Evolutionary conservation across 2,113 vertebrate genomes (phyloP).

Genomic region (Porphyrio hochstetteri): DNA sequence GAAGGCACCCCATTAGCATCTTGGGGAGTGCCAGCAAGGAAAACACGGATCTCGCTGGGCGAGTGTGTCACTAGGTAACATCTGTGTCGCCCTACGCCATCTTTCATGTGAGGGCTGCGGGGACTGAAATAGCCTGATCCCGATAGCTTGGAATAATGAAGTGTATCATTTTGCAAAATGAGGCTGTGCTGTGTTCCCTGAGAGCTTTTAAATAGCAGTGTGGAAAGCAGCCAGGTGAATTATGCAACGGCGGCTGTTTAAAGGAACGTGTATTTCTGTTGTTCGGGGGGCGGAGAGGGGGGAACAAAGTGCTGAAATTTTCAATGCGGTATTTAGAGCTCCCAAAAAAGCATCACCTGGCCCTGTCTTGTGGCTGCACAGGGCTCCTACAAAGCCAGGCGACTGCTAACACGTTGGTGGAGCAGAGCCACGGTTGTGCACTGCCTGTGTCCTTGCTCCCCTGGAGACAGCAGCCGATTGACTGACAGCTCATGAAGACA

Average conservation of each 20-base stretch:
- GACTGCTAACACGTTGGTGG: not conserved
- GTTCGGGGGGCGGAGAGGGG: fast-evolving
- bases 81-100: not conserved
- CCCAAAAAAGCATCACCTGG: not conserved
- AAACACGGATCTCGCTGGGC: not conserved
- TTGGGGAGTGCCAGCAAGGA: not conserved
- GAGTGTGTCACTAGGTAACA: not conserved
- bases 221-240: not conserved
- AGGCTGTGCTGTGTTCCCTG: not conserved
- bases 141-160: not conserved
- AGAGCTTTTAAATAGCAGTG: not conserved
- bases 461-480: not conserved
- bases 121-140: not conserved
- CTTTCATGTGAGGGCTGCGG: not conserved
- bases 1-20: not conserved
- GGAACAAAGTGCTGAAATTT: not conserved
- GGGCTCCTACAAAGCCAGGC: not conserved
- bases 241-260: not conserved
- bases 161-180: not conserved
- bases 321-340: not conserved
- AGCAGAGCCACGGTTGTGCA: not conserved
- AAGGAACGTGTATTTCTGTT: not conserved
- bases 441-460: not conserved
- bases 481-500: not conserved
- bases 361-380: not conserved